Evolutionary conservation across 2,888 invertebrate species (phyloP).

Genomic region (Eupithecia inturbata): DNA sequence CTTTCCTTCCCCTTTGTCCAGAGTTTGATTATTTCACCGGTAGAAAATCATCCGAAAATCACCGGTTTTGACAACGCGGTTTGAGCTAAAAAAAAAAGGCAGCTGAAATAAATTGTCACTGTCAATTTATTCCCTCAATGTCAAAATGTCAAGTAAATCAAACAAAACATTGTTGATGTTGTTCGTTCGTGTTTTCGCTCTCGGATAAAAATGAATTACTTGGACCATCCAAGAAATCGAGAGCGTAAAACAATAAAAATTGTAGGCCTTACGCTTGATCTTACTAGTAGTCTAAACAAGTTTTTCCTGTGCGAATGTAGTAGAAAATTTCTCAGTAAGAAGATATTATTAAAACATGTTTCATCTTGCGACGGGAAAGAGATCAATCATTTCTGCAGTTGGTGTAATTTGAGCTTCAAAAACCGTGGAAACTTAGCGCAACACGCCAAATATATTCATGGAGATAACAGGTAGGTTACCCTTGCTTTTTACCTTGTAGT

Average conservation of each 20-base stretch:
- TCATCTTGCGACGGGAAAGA: conserved; percentile 17
- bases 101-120: background rate
- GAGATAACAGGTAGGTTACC: conserved; percentile 42
- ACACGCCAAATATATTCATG: conserved; percentile 49
- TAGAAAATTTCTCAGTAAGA: conserved; percentile 32
- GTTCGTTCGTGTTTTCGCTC: background rate
- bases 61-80: background rate
- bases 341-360: conserved; percentile 25
- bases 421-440: conserved; percentile 50
- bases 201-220: background rate
- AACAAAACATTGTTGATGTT: background rate
- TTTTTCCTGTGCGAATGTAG: conserved; percentile 40
- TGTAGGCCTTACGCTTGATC: conserved; percentile 29
- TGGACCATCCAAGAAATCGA: conserved; percentile 25
- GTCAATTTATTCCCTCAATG: background rate
- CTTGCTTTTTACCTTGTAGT: background rate
- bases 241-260: conserved; percentile 27
- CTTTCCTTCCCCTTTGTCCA: background rate
- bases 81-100: background rate
- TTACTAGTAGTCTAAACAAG: conserved; percentile 43
- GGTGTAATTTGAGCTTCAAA: conserved; percentile 52
- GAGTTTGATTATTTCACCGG: background rate
- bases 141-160: background rate
- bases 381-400: conserved; percentile 40
- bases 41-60: background rate